Base-by-base conservation (phyloP, 2,888 invertebrate species). In the Lasioglossum morio region DNA sequence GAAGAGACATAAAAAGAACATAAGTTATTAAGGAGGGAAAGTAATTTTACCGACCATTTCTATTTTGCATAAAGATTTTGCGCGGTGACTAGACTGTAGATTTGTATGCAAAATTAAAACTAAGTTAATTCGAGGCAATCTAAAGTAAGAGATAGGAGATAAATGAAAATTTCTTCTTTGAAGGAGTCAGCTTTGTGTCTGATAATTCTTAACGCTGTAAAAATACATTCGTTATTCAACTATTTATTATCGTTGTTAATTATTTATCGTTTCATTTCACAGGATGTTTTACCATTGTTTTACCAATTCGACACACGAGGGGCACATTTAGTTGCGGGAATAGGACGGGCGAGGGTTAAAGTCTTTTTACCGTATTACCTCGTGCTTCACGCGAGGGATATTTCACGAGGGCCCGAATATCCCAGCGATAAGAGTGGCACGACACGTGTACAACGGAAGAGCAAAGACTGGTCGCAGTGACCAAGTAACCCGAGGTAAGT, bases 381-480 rank as follows among this genome's bases (percentile, higher is more conserved):
- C n/a, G 57, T 27, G 63, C 2, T 63, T 63, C 63, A 2, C 30
- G 5, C 30, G 30, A 63, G 30, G 16, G 63, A 63, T 19, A 27
- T 30, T 63, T 63, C 63, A 57, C 57, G 30, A 34, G 16, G 16
- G 14, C 63, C 63, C 30, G 34, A 63, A 63, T 63, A 63, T 19
- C 63, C 63, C 30, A 3, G 63, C 30, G 63, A 63, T 63, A 63
- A 63, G 63, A 69, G 34, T 12, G 19, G 37, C 23, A 23, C 37
- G 69, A 69, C 69, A 69, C 69, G 69, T 23, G 37, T 34, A 10
- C 69, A 23, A 23, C 34, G 37, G 37, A 37, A 37, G 37, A 69
- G 69, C 69, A 69, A 69, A 69, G 69, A 37, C 27, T 40, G 43
- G 27, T 72, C 72, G 43, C 40, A 19, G 43, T 72, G 43, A 43